Conservation (phyloP, 2,888 invertebrate genomes). For the Sarcophaga rosellei region DNA sequence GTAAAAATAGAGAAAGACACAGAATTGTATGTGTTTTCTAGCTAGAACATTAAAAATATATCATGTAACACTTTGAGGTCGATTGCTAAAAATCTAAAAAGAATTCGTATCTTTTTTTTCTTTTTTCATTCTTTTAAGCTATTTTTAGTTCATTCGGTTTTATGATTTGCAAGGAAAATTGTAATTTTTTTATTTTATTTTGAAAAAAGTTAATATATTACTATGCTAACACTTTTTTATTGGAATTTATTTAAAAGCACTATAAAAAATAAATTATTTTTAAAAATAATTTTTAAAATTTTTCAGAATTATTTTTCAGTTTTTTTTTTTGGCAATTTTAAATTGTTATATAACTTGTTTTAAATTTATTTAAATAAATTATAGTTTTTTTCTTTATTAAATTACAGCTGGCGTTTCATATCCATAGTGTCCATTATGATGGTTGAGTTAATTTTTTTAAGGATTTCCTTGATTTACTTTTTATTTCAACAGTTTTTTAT, state of each 20-base stretch:
- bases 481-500: constrained; percentile 23
- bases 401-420: not conserved
- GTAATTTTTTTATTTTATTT: not conserved
- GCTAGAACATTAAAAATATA: constrained; percentile 68
- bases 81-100: constrained; percentile 69
- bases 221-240: constrained; percentile 8
- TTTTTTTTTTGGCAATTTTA: constrained; percentile 30
- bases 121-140: constrained; percentile 47
- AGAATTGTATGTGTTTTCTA: constrained; percentile 40
- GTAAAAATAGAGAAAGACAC: constrained; percentile 29
- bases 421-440: constrained; percentile 24
- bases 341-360: constrained; percentile 61
- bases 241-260: not conserved
- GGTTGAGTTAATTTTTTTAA: constrained; percentile 40
- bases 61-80: constrained; percentile 76
- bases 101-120: constrained; percentile 15
- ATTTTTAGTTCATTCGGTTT: constrained; percentile 69
- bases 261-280: not conserved
- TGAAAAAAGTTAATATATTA: constrained; percentile 21
- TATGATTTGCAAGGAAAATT: constrained; percentile 2
- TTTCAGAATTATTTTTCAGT: not conserved
- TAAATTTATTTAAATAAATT: constrained; percentile 15
- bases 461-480: constrained; percentile 44
- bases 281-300: not conserved
- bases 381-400: too few species aligned